Evolutionary conservation across 2,888 invertebrate species (phyloP), one percentile per base, ranked within the genome.

Genomic region (Nycteola revayana): DNA sequence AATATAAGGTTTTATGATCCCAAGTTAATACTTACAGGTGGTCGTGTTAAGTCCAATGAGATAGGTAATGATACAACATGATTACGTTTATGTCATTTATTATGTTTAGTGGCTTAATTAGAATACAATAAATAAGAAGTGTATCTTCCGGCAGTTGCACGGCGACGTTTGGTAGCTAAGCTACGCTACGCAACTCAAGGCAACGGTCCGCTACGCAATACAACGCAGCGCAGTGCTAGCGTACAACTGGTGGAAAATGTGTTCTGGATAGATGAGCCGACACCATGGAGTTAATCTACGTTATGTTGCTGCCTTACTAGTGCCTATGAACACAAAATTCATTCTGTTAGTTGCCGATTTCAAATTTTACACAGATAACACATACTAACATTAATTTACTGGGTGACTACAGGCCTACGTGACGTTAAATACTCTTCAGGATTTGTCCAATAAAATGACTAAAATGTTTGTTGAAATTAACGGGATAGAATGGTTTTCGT

Each of bases 231-330:
- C 44, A 53, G 66, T 58, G 66, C 56, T 28, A 20, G 60, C 61
- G 75, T 82, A 84, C 83, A 86, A 83, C 87, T 86, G 87, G 46
- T 88, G 87, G 87, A 88, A 88, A 87, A 87, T 77, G 62, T 65
- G 65, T 56, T 66, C 73, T 62, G 65, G 75, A 70, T 75, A 73
- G 67, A 75, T 75, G 73, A 60, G 75, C 85, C 84, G 69, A 71
- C 82, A 85, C 86, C 86, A 56, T 62, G 59, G 34, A 60, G 61
- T 78, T 81, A 80, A 59, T 68, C 68, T 69, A 66, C 38, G 41
- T 66, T 68, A 70, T 51, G 42, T 51, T 33, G 56, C 61, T 37
- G 60, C 59, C 40, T 49, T 42, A 41, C 69, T 79, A 81, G 45
- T 75, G 66, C 79, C 85, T 84, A 75, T 54, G 49, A 50, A 66